Evolutionary conservation across 2,888 invertebrate species (phyloP).

Genomic region (Pterostichus madidus): DNA sequence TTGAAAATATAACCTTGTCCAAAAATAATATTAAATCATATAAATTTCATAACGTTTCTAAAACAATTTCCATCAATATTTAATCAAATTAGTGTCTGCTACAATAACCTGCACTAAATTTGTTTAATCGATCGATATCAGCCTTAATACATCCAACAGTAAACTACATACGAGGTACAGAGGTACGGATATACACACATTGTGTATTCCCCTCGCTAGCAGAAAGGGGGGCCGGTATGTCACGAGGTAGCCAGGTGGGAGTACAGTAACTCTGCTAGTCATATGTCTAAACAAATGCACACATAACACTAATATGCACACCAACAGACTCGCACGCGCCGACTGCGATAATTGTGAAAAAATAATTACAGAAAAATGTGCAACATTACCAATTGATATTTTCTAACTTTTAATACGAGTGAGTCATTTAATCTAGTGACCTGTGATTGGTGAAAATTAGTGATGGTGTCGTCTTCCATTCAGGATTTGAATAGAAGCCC

Average conservation of each 20-base stretch:
- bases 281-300: conserved; percentile 54
- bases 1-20: no score
- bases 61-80: no score
- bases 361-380: no score
- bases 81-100: conserved; percentile 16
- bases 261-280: conserved; percentile 33
- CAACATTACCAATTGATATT: not conserved
- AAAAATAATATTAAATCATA: no score
- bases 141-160: not conserved
- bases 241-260: conserved; percentile 58
- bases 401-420: not conserved
- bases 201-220: not conserved
- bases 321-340: not conserved
- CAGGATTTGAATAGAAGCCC: conserved; percentile 25
- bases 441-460: not conserved
- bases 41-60: no score
- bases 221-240: conserved; percentile 33
- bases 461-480: conserved; percentile 39
- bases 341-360: conserved; percentile 21
- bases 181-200: conserved; percentile 28
- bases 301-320: conserved; percentile 24
- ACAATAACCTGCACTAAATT: conserved; percentile 12
- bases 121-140: conserved; percentile 27
- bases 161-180: not conserved
- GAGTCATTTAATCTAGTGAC: not conserved